phyloP scores from a whole-genome alignment of 2,888 invertebrate species.

The Sipunculus nudus region DNA sequence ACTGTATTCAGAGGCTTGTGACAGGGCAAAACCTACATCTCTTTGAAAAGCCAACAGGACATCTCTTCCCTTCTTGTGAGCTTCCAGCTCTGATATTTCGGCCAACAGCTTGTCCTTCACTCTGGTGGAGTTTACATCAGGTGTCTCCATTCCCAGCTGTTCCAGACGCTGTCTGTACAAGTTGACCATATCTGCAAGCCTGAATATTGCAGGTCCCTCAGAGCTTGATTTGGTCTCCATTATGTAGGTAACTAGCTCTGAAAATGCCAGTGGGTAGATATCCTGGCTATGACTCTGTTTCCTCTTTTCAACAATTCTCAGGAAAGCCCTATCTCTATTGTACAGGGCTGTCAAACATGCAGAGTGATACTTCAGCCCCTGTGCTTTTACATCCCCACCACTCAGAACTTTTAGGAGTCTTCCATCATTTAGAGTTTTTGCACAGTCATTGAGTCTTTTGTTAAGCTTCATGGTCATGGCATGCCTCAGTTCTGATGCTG shows the following conservation, averaged over 20 bases:
- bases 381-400: no score
- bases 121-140: conserved; percentile 20
- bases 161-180: conserved; percentile 30
- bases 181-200: conserved; percentile 27
- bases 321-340: no score
- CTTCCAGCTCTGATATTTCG: conserved; percentile 26
- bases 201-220: conserved; percentile 26
- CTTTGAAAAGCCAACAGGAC: conserved; percentile 32
- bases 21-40: conserved; percentile 34
- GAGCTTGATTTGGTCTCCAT: conserved; percentile 25
- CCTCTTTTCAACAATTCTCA: no score
- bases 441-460: no score
- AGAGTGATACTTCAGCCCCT: no score
- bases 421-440: no score
- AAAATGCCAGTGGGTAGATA: no score
- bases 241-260: conserved; percentile 34
- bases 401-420: no score
- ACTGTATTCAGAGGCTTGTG: background rate
- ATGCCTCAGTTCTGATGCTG: no score
- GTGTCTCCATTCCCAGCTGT: conserved; percentile 23
- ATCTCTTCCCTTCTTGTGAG: conserved; percentile 32
- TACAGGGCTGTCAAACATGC: no score
- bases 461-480: no score
- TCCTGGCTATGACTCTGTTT: no score
- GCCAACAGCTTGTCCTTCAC: conserved; percentile 28